phyloP scores from a whole-genome alignment of 2,797 vertebrate species.

The Phrynocephalus guinanensis region DNA sequence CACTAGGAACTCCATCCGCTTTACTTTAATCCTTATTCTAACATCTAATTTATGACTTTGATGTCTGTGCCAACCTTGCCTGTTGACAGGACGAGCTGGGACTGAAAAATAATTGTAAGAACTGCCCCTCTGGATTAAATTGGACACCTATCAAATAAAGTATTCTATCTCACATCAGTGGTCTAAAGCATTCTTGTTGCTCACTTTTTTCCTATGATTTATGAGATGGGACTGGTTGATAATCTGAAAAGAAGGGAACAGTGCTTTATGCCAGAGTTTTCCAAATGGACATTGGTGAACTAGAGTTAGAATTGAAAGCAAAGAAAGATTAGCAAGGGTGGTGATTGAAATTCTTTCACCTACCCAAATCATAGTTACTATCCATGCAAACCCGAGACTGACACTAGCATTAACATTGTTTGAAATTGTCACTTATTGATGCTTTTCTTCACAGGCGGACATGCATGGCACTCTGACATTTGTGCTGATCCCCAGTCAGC shows the following conservation, averaged over 20 bases:
- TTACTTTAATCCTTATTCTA: neutral
- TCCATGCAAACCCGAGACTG: neutral
- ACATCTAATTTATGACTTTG: neutral
- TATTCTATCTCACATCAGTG: neutral
- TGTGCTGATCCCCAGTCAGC: constrained; percentile 91
- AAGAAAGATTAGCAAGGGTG: neutral
- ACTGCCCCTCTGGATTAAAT: neutral
- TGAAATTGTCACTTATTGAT: constrained; percentile 34
- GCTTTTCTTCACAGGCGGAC: constrained; percentile 85
- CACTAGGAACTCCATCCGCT: neutral
- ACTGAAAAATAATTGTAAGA: neutral
- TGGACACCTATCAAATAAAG: neutral
- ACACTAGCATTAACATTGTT: neutral
- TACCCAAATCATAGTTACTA: neutral
- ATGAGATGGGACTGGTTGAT: neutral
- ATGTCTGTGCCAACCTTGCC: neutral
- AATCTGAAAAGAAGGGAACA: neutral
- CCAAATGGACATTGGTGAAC: neutral
- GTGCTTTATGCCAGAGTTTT: neutral
- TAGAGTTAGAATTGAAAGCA: neutral
- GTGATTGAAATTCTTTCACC: neutral
- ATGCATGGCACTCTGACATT: constrained; percentile 98
- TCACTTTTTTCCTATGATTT: neutral
- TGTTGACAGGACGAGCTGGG: neutral
- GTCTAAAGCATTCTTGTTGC: neutral